Conservation (phyloP, 2,113 vertebrate species). For the Nothobranchius kuhntae region DNA sequence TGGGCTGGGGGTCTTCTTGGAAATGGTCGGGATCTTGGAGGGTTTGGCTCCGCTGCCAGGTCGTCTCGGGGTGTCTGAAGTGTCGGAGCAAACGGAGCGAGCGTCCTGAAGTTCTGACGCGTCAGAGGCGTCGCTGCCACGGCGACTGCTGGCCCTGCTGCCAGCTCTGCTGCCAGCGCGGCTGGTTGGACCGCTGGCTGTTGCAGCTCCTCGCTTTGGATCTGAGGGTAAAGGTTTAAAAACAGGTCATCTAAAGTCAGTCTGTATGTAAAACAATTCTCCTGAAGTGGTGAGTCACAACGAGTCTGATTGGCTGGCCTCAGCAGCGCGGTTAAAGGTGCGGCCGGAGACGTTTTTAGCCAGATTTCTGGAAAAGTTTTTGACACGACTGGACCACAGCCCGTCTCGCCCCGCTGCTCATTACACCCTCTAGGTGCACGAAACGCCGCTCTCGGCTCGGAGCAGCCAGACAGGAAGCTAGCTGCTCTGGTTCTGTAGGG, state of each 20-base stretch:
- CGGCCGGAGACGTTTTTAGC: no score
- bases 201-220: slow-evolving; percentile 83
- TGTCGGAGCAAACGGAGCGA: slow-evolving; percentile 92
- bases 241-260: background rate
- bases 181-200: slow-evolving; percentile 85
- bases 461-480: no score
- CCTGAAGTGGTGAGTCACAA: no score
- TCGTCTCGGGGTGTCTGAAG: slow-evolving; percentile 90
- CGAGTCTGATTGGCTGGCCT: no score
- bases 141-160: slow-evolving; percentile 91
- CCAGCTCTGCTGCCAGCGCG: slow-evolving; percentile 90
- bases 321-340: no score
- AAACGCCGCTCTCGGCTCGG: no score
- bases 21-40: slow-evolving; percentile 98
- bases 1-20: slow-evolving; percentile 90
- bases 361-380: no score
- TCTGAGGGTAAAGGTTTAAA: slow-evolving; percentile 73
- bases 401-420: no score
- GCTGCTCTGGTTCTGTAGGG: no score
- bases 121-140: slow-evolving; percentile 95
- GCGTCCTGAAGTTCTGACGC: slow-evolving; percentile 94
- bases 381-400: no score
- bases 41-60: slow-evolving; percentile 83
- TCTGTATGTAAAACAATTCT: no score
- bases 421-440: no score